Evolutionary conservation across 2,888 invertebrate species (phyloP).

Genomic region (Lymantria dispar): DNA sequence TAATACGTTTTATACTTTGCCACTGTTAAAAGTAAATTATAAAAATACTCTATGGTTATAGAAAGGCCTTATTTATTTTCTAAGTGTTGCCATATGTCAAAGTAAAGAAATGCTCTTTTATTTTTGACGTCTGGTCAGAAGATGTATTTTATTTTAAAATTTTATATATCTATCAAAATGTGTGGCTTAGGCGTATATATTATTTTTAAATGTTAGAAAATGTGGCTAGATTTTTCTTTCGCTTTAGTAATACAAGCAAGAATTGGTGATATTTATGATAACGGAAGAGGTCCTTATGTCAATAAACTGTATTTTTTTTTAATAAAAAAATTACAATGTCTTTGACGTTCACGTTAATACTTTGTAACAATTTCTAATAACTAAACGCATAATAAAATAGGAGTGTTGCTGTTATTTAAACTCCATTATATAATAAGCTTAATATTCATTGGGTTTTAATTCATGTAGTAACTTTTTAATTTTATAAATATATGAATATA

Average conservation of each 20-base stretch:
- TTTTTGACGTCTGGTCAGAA: not conserved
- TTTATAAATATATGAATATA: too few relatives aligned
- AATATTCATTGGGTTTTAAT: too few relatives aligned
- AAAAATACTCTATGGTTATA: conserved; percentile 1
- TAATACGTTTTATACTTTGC: not conserved
- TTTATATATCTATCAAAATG: conserved; percentile 3
- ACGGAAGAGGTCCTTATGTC: not conserved
- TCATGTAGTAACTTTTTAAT: too few relatives aligned
- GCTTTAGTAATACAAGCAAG: not conserved
- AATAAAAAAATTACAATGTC: too few relatives aligned
- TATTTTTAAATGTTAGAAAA: conserved; percentile 2
- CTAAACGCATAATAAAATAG: too few relatives aligned
- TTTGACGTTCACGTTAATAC: too few relatives aligned
- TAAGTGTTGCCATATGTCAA: not conserved
- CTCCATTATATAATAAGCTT: too few relatives aligned
- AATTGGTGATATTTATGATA: not conserved
- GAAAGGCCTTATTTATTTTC: conserved; percentile 1
- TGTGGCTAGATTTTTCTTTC: not conserved
- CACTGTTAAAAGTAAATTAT: not conserved
- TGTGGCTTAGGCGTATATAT: conserved; percentile 14
- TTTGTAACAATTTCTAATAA: too few relatives aligned
- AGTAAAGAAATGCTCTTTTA: not conserved
- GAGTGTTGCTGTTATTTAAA: too few relatives aligned
- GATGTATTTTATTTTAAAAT: not conserved
- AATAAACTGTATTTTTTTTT: too few relatives aligned